phyloP scores from a whole-genome alignment of 2,888 invertebrate species.

The Brachylomia viminalis region DNA sequence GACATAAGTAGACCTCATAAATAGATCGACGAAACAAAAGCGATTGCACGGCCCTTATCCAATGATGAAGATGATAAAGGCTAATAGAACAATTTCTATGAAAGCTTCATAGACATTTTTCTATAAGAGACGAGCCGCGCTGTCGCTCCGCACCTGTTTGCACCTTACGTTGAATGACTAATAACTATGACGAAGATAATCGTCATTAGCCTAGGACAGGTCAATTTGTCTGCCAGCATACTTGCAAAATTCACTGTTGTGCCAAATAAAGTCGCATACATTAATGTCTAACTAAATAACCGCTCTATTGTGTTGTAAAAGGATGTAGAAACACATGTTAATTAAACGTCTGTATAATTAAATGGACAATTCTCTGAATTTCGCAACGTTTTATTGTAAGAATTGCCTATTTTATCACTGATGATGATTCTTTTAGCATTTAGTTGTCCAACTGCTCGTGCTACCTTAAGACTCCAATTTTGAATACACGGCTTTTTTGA shows the following conservation, averaged over 20 bases:
- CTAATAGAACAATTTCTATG: too few relatives aligned
- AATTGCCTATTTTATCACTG: conserved; percentile 14
- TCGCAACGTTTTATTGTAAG: conserved; percentile 3
- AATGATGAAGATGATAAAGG: neutral
- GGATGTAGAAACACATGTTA: conserved; percentile 33
- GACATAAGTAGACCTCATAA: neutral
- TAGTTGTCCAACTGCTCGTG: neutral
- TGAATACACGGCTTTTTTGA: neutral
- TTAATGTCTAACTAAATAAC: neutral
- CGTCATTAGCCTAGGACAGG: neutral
- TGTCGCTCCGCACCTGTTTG: too few relatives aligned
- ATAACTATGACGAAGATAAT: neutral
- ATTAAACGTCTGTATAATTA: conserved; percentile 33
- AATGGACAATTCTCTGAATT: conserved; percentile 23
- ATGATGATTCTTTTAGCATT: neutral
- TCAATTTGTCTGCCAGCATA: conserved; percentile 13
- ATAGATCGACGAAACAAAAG: neutral
- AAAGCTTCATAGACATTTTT: too few relatives aligned
- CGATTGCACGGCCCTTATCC: neutral
- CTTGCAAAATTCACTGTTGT: conserved; percentile 13
- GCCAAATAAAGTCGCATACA: conserved; percentile 14
- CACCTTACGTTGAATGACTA: too few relatives aligned
- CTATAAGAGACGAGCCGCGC: too few relatives aligned
- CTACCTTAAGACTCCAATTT: neutral
- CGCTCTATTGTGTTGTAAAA: conserved; percentile 32